Percentiles rank a stretch among this genome's conserved stretches.
Evolutionary conservation across 2,113 vertebrate species (phyloP).

Genomic region (Mesocricetus auratus): DNA sequence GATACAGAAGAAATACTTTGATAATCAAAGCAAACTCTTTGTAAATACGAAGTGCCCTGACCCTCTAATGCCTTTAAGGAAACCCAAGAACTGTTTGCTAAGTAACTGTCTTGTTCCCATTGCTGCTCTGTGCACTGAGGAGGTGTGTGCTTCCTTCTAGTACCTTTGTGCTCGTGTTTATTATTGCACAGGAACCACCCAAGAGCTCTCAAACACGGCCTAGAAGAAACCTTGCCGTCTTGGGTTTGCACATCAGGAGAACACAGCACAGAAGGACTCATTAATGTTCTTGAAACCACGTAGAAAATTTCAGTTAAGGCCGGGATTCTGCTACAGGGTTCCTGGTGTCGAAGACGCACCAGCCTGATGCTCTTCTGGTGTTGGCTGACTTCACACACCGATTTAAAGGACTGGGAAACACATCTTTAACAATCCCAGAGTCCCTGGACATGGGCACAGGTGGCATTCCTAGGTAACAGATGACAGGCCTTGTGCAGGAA

Average conservation of each 20-base stretch:
- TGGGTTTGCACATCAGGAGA: slow-evolving; percentile 37
- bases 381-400: not conserved
- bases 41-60: slow-evolving; percentile 2
- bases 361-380: not conserved
- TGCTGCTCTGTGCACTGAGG: not conserved
- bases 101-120: not conserved
- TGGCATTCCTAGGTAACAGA: slow-evolving; percentile 2
- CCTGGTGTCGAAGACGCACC: not conserved
- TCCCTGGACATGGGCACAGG: not conserved
- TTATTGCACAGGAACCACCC: not conserved
- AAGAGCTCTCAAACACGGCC: not conserved
- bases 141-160: not conserved
- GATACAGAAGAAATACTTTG: slow-evolving; percentile 23
- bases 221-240: not conserved
- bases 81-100: not conserved
- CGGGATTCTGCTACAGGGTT: not conserved
- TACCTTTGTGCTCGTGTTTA: not conserved
- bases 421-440: not conserved
- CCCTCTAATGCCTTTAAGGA: slow-evolving; percentile 22
- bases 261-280: not conserved
- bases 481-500: slow-evolving; percentile 35
- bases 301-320: slow-evolving; percentile 9
- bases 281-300: not conserved
- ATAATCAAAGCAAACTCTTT: not conserved
- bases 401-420: not conserved